Evolutionary conservation across 2,888 invertebrate genomes (phyloP).

Genomic region (Amblyjoppa fuscipennis): DNA sequence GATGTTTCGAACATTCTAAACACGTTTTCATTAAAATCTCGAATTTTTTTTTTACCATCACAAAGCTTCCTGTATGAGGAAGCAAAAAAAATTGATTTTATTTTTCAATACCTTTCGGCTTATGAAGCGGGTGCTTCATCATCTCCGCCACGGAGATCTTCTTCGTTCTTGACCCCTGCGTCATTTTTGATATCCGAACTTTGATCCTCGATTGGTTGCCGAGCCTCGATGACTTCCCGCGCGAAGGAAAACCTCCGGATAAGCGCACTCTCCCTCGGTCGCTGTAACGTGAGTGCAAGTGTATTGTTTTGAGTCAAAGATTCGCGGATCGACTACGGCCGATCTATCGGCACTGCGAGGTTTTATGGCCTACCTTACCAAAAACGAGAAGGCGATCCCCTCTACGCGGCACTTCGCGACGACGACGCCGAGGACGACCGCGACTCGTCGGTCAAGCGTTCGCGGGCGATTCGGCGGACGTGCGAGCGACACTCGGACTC

Average conservation of each 20-base stretch:
- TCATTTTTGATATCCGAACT: slow-evolving; percentile 69
- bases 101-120: slow-evolving; percentile 77
- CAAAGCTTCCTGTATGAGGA: too few relatives aligned
- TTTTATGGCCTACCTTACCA: slow-evolving; percentile 75
- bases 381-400: slow-evolving; percentile 72
- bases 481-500: background rate
- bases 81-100: background rate
- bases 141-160: slow-evolving; percentile 81
- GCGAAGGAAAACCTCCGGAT: background rate
- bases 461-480: background rate
- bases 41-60: too few relatives aligned
- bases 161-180: slow-evolving; percentile 70
- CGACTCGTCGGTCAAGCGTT: slow-evolving; percentile 5
- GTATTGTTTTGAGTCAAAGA: slow-evolving; percentile 56
- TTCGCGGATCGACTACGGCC: slow-evolving; percentile 72
- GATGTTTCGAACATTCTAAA: too few relatives aligned
- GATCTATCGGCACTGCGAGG: slow-evolving; percentile 69
- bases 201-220: background rate
- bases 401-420: slow-evolving; percentile 39
- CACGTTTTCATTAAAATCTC: too few relatives aligned
- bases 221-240: background rate
- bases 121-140: slow-evolving; percentile 77
- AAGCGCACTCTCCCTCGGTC: background rate
- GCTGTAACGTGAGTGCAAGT: background rate
- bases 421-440: slow-evolving; percentile 24